Conservation (phyloP, 2,888 invertebrate genomes). For the Caenorhabditis sp. region DNA sequence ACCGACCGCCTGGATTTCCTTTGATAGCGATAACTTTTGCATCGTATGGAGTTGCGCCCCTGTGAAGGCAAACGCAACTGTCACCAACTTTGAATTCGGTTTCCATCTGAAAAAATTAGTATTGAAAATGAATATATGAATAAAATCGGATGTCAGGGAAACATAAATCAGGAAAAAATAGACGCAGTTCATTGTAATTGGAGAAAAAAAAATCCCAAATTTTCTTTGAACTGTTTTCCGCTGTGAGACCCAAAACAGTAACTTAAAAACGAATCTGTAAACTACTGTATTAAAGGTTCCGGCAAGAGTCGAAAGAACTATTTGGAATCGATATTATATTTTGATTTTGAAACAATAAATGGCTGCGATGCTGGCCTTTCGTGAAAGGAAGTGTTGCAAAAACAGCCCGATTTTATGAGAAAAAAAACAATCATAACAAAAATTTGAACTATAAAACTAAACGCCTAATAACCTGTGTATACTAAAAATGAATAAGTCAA, state of each 20-base stretch:
- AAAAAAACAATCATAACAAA: background rate
- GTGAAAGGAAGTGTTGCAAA: too few species aligned
- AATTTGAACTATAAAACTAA: background rate
- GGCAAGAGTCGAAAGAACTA: too few species aligned
- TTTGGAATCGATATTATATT: too few species aligned
- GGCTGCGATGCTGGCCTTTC: too few species aligned
- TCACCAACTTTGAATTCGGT: conserved; percentile 8
- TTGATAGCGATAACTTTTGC: conserved; percentile 55
- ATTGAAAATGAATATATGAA: background rate
- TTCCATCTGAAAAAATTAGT: background rate
- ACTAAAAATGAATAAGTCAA: background rate
- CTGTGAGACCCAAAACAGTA: too few species aligned
- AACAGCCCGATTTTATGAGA: too few species aligned
- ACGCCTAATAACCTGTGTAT: too few species aligned
- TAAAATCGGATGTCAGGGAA: background rate
- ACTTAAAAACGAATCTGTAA: too few species aligned
- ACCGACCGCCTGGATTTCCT: background rate
- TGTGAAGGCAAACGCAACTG: conserved; percentile 17
- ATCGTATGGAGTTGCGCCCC: conserved; percentile 30
- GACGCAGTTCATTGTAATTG: background rate
- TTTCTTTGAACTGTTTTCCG: too few species aligned
- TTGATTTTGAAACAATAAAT: too few species aligned
- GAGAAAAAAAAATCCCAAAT: too few species aligned
- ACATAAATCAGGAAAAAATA: background rate
- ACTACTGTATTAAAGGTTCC: too few species aligned